Base-by-base conservation (phyloP, 2,113 vertebrate species). In the Salvelinus fontinalis region DNA sequence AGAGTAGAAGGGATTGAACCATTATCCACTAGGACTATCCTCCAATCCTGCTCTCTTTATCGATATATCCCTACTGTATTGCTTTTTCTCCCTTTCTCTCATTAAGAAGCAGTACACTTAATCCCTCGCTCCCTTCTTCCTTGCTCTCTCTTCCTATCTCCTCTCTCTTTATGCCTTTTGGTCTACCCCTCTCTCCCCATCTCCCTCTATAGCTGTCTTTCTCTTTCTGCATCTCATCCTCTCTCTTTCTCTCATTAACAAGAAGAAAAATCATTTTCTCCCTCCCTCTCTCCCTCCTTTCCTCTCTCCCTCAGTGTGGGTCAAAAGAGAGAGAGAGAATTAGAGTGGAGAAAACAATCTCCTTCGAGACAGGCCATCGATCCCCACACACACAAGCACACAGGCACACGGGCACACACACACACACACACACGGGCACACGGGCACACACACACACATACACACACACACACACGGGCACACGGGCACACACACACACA, bases 1-100 rank as follows among this genome's bases (percentile, higher is more conserved):
- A 85, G 84, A 75, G 66, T 0, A 2, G 22, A 2, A 44, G 39
- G 39, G 67, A 73, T 81, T 75, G 67, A 75, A 68, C 71, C 74
- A 70, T 74, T 51, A 73, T 79, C 79, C 51, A 76, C 67, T n/a
- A 74, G 66, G 78, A 82, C 68, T 73, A 48, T 74, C 87, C 71
- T n/a, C 81, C 39, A 44, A 44, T 51, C 78, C 73, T 79, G 73
- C 77, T 70, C 54, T 68, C 49, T 69, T 24, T 4, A 49, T 73
- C 39, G 9, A 44, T 44, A 44, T 44, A 44, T 44, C 39, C 39
- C 39, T 44, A 11, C 34, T 44, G 9, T 44, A 44, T 44, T 11
- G 39, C 2, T 44, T 44, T 44, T 11, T 44, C 9, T 44, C 9
- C 5, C 34, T 34, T 34, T 34, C 34, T 34, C 39, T 44, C 34